Percentiles rank a stretch among this genome's conserved stretches.
Conservation (phyloP, 2,888 invertebrate species). For the Rhogogaster chlorosoma region DNA sequence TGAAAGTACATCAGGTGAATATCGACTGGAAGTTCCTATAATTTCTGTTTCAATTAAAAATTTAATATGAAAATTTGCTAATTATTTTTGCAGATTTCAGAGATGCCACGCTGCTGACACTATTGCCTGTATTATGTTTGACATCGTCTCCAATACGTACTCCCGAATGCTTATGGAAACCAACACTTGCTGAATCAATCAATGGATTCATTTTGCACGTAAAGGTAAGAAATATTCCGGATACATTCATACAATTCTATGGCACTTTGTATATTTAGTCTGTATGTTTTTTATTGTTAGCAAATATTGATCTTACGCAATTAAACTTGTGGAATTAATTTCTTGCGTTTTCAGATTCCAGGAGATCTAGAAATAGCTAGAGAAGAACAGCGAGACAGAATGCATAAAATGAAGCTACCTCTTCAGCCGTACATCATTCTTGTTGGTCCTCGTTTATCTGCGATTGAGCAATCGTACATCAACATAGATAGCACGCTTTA, state of each 20-base stretch:
- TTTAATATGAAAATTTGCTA: background rate
- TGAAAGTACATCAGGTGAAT: background rate
- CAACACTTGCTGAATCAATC: slow-evolving; percentile 52
- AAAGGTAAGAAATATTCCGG: slow-evolving; percentile 46
- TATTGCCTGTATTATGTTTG: slow-evolving; percentile 51
- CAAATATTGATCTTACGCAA: background rate
- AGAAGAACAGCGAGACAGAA: background rate
- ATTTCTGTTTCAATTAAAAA: background rate
- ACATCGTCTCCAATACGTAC: slow-evolving; percentile 47
- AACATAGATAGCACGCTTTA: slow-evolving; percentile 42
- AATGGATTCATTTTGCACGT: slow-evolving; percentile 55
- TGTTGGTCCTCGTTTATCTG: slow-evolving; percentile 9
- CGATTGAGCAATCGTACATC: slow-evolving; percentile 48
- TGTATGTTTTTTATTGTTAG: background rate
- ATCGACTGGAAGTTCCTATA: background rate
- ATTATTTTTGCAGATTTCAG: slow-evolving; percentile 27
- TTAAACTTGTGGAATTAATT: background rate
- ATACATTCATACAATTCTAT: background rate
- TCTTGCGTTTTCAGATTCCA: background rate
- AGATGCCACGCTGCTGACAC: slow-evolving; percentile 43
- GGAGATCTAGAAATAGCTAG: background rate
- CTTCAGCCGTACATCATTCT: slow-evolving; percentile 28
- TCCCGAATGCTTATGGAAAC: slow-evolving; percentile 52
- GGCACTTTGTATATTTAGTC: background rate
- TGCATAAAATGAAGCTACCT: background rate